Evolutionary conservation across 53 echinoderm and acorn worm genomes (phyloP), one percentile per base, ranked within the genome.

Genomic region (Holothuria leucospilota): DNA sequence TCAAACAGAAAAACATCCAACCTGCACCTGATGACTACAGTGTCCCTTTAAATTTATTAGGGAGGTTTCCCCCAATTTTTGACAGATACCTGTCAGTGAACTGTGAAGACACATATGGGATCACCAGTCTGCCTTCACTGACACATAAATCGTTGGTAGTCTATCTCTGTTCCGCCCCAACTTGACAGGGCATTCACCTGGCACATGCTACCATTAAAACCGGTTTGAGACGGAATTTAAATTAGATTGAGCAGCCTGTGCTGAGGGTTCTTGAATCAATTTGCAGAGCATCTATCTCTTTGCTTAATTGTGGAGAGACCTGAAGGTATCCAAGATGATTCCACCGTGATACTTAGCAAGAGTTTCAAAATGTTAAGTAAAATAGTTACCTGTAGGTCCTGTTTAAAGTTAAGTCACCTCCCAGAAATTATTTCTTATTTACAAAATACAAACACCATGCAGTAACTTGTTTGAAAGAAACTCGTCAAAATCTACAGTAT

Each of bases 221-320:
- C 75, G 75, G 75, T 52, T 75, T 75, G 81, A n/a, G 60, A 58
- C 38, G 81, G 81, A 81, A 61, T 81, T 81, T 81, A 81, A 81
- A 81, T 81, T 61, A 81, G 81, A 60, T 81, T 59, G 62, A 81
- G 81, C 59, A 34, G 68, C 61, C 25, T 58, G 75, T 75, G 75
- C 51, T 51, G 75, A 75, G 24, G 52, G 28, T 42, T 75, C 46
- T 75, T 75, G 75, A 75, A 75, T 75, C 75, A 75, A 75, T 75
- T 75, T 75, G 21, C 49, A 10, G 75, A 49, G 75, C 75, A 75
- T 52, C 75, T 49, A 39, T 41, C 15, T 25, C 53, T 27, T 23
- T 49, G 75, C 75, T 52, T 56, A 56, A 56, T 56, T 16, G 56
- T 16, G 16, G 4, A 56, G 0, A 49, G 49, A 13, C 49, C 21